Evolutionary conservation across 2,888 invertebrate genomes (phyloP).

Genomic region (Cryptophagus acutangulus): DNA sequence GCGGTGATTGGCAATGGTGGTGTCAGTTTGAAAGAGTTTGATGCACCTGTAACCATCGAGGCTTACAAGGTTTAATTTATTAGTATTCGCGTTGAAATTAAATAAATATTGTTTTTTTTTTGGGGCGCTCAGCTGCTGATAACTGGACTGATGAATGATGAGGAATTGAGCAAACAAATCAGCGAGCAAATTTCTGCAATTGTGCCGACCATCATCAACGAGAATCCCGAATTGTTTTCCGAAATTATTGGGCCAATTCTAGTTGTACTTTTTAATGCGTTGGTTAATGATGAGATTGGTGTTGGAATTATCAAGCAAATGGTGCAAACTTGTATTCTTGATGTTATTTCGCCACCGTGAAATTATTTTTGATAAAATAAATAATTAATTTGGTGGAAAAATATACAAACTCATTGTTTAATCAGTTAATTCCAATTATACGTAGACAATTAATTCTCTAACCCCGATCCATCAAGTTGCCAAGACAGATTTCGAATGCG

Average conservation of each 20-base stretch:
- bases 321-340: conserved; percentile 12
- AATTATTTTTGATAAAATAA: no score
- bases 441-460: no score
- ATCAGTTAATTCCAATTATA: no score
- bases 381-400: no score
- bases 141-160: conserved; percentile 12
- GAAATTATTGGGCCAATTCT: conserved; percentile 13
- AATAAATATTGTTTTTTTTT: background rate
- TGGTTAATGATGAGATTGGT: conserved; percentile 11
- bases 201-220: conserved; percentile 11
- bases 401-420: no score
- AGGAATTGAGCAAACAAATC: conserved; percentile 8
- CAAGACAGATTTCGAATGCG: no score
- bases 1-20: conserved; percentile 4
- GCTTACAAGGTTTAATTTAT: conserved; percentile 8
- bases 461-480: no score
- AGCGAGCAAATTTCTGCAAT: conserved; percentile 4
- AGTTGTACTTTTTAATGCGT: conserved; percentile 9
- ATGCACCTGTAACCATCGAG: conserved; percentile 9
- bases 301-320: conserved; percentile 14
- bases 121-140: conserved; percentile 10
- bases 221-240: conserved; percentile 13
- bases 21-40: conserved; percentile 11
- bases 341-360: conserved; percentile 10
- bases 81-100: background rate